Conservation (phyloP, 2,113 vertebrate genomes). For the Megaceryle torquata region DNA sequence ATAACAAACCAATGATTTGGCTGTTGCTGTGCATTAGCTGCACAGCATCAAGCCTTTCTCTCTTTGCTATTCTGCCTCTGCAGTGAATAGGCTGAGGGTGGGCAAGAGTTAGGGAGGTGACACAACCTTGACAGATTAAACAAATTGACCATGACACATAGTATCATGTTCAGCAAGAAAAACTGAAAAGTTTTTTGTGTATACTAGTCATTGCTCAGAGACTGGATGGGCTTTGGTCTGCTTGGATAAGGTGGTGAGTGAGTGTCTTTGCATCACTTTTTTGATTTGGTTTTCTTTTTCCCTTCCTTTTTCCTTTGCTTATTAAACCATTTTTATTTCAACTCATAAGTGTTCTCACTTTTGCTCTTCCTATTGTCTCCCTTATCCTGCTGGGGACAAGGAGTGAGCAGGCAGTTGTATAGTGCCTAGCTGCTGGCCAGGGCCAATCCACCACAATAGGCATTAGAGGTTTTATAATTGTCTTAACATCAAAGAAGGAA, state of each 20-base stretch:
- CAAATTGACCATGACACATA: fast-evolving
- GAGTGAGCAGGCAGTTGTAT: neutral
- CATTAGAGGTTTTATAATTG: neutral
- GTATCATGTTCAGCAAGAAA: neutral
- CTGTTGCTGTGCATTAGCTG: neutral
- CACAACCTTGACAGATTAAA: neutral
- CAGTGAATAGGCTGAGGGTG: neutral
- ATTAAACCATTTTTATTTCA: neutral
- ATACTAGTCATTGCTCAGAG: neutral
- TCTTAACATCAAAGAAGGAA: neutral
- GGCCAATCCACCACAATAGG: neutral
- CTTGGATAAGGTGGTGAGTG: neutral
- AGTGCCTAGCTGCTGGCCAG: neutral
- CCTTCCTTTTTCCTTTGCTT: neutral
- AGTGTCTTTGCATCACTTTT: neutral
- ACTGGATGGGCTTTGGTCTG: neutral
- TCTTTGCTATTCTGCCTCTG: neutral
- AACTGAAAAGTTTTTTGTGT: fast-evolving
- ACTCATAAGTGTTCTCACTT: neutral
- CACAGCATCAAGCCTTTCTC: neutral
- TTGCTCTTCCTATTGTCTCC: neutral
- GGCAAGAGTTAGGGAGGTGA: neutral
- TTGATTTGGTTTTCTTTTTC: neutral
- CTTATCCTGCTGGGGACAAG: neutral
- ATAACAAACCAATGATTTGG: neutral